Evolutionary conservation across 2,113 vertebrate genomes (phyloP).

Genomic region (Equus przewalskii): DNA sequence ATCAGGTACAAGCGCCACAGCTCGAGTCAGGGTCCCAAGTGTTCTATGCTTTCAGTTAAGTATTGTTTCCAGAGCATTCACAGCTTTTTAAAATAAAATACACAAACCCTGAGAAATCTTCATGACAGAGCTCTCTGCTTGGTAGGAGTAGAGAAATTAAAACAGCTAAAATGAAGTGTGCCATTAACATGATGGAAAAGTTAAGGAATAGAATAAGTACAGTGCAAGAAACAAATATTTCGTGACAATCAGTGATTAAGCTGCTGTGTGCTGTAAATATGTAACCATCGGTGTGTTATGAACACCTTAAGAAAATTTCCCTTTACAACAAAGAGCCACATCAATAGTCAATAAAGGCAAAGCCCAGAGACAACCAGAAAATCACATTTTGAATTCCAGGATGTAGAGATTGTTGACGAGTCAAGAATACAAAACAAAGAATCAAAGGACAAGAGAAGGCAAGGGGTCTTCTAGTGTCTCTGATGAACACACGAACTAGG

Average conservation of each 20-base stretch:
- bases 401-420: constrained; percentile 1
- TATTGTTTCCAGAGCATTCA: background rate
- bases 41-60: background rate
- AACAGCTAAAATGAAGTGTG: background rate
- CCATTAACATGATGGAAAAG: background rate
- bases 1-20: background rate
- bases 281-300: background rate
- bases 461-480: background rate
- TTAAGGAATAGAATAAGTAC: background rate
- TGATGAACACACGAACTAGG: background rate
- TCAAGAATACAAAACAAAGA: constrained; percentile 62
- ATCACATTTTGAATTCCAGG: constrained; percentile 17
- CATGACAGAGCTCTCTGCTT: background rate
- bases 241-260: background rate
- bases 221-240: background rate
- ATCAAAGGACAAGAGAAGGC: background rate
- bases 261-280: background rate
- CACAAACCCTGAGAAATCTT: background rate
- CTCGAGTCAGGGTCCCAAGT: background rate
- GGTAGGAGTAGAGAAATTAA: background rate
- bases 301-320: background rate
- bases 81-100: constrained; percentile 24
- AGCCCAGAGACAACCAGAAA: background rate
- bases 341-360: constrained; percentile 10
- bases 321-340: background rate